phyloP scores from a whole-genome alignment of 2,888 invertebrate species.

The Nudaria mundana region DNA sequence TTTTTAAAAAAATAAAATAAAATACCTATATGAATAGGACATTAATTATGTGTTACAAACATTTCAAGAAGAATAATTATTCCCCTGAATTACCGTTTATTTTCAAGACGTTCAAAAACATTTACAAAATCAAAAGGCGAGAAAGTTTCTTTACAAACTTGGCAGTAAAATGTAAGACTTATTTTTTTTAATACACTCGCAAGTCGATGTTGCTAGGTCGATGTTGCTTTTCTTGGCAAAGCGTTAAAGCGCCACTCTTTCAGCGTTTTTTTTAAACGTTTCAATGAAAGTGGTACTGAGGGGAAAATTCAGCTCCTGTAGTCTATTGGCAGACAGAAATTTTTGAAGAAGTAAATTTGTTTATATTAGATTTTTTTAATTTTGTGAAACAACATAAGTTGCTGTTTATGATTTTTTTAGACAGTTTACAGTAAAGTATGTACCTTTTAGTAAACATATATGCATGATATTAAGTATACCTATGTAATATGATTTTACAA shows the following conservation, averaged over 20 bases:
- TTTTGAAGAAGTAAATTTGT: constrained; percentile 25
- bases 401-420: constrained; percentile 2
- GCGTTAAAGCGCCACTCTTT: constrained; percentile 19
- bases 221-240: constrained; percentile 33
- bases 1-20: too few relatives aligned
- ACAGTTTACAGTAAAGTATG: constrained; percentile 8
- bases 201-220: constrained; percentile 20
- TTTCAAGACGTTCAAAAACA: too few relatives aligned
- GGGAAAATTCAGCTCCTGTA: constrained; percentile 28
- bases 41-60: too few relatives aligned
- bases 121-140: constrained; percentile 4
- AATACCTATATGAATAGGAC: too few relatives aligned
- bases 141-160: constrained; percentile 14
- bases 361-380: constrained; percentile 16
- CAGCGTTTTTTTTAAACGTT: constrained; percentile 26
- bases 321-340: constrained; percentile 14
- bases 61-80: too few relatives aligned
- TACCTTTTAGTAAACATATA: background rate
- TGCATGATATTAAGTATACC: too few relatives aligned
- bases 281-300: constrained; percentile 16
- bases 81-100: too few relatives aligned
- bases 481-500: too few relatives aligned
- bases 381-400: constrained; percentile 1
- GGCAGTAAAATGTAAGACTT: constrained; percentile 28
- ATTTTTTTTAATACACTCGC: constrained; percentile 28